phyloP scores from a whole-genome alignment of 2,797 vertebrate genomes.

The Gadopsis bispinosus region DNA sequence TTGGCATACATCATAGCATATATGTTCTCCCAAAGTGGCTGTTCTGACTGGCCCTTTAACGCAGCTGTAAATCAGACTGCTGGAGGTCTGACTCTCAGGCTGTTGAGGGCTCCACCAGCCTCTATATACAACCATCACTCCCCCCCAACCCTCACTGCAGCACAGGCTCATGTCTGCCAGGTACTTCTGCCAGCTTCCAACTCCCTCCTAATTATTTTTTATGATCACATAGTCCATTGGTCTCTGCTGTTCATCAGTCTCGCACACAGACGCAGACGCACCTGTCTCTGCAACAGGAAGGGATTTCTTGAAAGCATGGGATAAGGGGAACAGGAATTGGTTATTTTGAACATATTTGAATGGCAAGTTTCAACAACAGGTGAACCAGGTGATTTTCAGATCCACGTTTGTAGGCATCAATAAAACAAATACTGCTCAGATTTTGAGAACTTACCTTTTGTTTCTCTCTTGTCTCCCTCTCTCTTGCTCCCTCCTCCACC shows the following conservation, averaged over 20 bases:
- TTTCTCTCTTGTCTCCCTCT: slow-evolving; percentile 45
- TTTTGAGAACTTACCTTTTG: slow-evolving; percentile 37
- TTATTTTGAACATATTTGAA: slow-evolving; percentile 15
- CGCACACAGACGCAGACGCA: slow-evolving; percentile 15
- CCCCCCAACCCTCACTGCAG: slow-evolving; percentile 11
- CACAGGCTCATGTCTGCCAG: slow-evolving; percentile 59
- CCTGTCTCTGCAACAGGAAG: neutral
- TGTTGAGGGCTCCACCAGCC: slow-evolving; percentile 42
- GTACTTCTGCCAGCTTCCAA: slow-evolving; percentile 41
- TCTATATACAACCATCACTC: slow-evolving; percentile 31
- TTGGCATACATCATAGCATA: slow-evolving; percentile 61
- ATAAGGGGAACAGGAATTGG: neutral
- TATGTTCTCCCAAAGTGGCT: slow-evolving; percentile 70
- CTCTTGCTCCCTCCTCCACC: neutral
- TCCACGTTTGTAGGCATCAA: neutral
- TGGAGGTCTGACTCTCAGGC: slow-evolving; percentile 53
- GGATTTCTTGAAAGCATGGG: neutral
- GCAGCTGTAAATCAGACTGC: slow-evolving; percentile 72
- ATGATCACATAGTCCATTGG: slow-evolving; percentile 44
- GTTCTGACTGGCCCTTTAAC: slow-evolving; percentile 64
- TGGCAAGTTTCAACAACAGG: neutral
- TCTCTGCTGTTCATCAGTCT: slow-evolving; percentile 39
- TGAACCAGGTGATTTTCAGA: neutral
- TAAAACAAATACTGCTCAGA: neutral
- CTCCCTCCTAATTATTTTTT: slow-evolving; percentile 65